Percentiles rank a stretch among this genome's conserved stretches.
phyloP scores from a whole-genome alignment of 2,888 invertebrate species.

The Lagria hirta region DNA sequence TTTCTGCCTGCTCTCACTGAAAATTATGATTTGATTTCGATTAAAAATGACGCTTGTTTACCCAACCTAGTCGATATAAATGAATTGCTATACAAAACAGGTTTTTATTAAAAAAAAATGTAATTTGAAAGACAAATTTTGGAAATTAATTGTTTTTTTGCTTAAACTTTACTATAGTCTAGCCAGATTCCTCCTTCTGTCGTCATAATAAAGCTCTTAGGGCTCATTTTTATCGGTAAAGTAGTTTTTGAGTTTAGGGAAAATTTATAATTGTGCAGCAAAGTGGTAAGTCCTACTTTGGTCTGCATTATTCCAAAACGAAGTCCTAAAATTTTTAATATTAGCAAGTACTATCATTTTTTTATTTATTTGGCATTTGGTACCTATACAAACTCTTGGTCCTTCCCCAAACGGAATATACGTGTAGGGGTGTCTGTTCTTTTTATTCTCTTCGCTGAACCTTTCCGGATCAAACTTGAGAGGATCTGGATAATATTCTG shows the following conservation, averaged over 20 bases:
- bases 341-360: neutral
- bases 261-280: conserved; percentile 39
- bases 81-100: no score
- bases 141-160: no score
- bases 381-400: conserved; percentile 30
- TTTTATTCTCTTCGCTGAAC: conserved; percentile 41
- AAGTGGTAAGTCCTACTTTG: conserved; percentile 39
- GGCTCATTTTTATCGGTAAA: conserved; percentile 34
- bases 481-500: conserved; percentile 45
- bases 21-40: no score
- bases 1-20: no score
- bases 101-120: no score
- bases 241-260: conserved; percentile 35
- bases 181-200: conserved; percentile 37
- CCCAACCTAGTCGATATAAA: no score
- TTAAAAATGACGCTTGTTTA: no score
- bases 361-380: neutral
- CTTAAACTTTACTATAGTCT: conserved; percentile 19
- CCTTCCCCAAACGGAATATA: conserved; percentile 37
- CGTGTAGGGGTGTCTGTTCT: conserved; percentile 33
- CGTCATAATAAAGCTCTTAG: conserved; percentile 27
- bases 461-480: conserved; percentile 46
- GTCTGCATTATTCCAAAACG: conserved; percentile 45
- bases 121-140: no score
- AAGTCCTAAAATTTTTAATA: conserved; percentile 32